Conservation (phyloP, 1,140 invertebrate genomes). For the Heterodera schachtii region DNA sequence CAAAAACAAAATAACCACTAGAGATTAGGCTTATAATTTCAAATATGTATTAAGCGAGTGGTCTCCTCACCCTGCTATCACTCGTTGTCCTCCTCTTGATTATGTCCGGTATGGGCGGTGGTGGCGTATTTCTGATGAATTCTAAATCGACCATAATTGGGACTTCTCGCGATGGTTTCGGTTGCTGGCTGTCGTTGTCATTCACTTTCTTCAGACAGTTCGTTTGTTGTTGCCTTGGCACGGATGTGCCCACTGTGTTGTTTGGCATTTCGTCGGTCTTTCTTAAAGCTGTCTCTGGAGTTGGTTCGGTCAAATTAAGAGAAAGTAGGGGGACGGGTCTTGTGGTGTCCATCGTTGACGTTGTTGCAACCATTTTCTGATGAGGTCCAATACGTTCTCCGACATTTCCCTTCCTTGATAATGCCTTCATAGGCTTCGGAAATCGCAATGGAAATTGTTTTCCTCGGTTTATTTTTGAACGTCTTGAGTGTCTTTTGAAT, state of each 20-base stretch:
- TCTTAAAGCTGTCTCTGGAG: background rate
- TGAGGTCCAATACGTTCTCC: background rate
- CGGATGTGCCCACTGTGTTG: background rate
- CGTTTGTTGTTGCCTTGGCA: slow-evolving; percentile 2
- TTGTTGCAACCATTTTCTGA: background rate
- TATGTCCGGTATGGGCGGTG: slow-evolving; percentile 32
- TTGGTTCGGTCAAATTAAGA: slow-evolving; percentile 2
- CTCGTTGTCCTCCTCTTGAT: slow-evolving; percentile 4
- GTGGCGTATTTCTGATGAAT: slow-evolving; percentile 33
- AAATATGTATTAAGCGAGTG: background rate
- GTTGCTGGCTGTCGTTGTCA: background rate
- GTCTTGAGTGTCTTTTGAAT: background rate
- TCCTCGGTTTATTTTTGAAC: background rate
- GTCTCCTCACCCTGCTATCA: background rate
- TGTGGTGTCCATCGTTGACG: background rate
- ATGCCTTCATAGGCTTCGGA: background rate
- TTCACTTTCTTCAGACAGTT: background rate
- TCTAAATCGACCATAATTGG: slow-evolving; percentile 22
- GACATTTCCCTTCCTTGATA: background rate
- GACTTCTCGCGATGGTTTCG: background rate
- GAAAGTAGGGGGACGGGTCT: slow-evolving; percentile 11
- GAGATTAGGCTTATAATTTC: too few relatives aligned
- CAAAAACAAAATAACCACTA: background rate
- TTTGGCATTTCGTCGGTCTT: background rate
- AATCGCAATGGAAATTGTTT: background rate